Percentiles rank a stretch among this genome's conserved stretches.
phyloP scores from a whole-genome alignment of 2,888 invertebrate genomes.

The Aphidius colemani region DNA sequence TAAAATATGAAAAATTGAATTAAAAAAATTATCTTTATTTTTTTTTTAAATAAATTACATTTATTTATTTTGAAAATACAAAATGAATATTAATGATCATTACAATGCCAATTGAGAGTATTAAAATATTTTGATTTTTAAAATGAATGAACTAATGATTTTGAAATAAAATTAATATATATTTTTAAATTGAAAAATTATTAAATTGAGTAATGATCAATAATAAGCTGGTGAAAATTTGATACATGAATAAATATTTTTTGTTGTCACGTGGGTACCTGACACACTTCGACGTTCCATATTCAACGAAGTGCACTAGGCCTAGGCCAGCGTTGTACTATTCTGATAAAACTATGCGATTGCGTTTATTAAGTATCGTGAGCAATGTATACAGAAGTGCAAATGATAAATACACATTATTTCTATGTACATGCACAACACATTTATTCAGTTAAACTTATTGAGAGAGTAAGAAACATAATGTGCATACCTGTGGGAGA shows the following conservation, averaged over 20 bases:
- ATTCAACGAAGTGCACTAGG: constrained; percentile 39
- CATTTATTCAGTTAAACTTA: neutral
- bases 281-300: constrained; percentile 42
- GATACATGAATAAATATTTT: neutral
- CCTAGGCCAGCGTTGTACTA: constrained; percentile 41
- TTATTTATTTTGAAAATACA: too few species aligned
- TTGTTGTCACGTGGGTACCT: constrained; percentile 32
- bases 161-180: too few species aligned
- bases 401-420: constrained; percentile 31
- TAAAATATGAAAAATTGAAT: too few species aligned
- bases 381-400: constrained; percentile 31
- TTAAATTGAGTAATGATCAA: neutral
- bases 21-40: too few species aligned
- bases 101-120: too few species aligned
- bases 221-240: constrained; percentile 17
- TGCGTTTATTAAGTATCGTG: constrained; percentile 34
- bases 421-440: neutral
- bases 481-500: neutral
- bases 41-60: too few species aligned
- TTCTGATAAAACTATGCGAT: constrained; percentile 38
- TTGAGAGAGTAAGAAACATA: neutral
- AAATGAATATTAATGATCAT: too few species aligned
- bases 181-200: too few species aligned
- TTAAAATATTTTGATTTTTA: too few species aligned
- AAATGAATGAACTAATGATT: too few species aligned